These are phyloP conservation scores for Endomychus coccineus DNA, from an alignment of 2,888 invertebrate species.

Conservation along the genomic window DNA sequence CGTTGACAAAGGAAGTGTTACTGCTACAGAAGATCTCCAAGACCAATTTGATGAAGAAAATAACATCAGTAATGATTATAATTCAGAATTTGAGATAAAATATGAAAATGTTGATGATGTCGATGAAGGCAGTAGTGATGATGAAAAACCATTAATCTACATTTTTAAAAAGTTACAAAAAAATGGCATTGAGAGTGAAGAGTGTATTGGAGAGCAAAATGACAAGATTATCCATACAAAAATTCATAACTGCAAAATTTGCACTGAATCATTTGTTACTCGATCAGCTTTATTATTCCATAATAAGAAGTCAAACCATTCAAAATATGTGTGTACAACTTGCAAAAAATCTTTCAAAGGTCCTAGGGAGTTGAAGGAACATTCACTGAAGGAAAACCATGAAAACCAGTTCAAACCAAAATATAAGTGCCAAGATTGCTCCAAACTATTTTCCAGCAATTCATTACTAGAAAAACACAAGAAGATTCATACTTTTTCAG, in stretches of 20 bases:
- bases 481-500: not conserved
- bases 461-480: not conserved
- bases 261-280: too few relatives aligned
- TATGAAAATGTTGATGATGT: not conserved
- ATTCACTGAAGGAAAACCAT: too few relatives aligned
- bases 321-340: too few relatives aligned
- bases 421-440: too few relatives aligned
- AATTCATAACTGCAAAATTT: too few relatives aligned
- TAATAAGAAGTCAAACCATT: too few relatives aligned
- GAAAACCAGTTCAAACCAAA: too few relatives aligned
- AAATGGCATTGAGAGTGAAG: not conserved
- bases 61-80: not conserved
- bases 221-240: too few relatives aligned
- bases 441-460: too few relatives aligned
- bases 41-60: not conserved
- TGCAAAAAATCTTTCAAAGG: too few relatives aligned
- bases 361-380: too few relatives aligned
- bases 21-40: not conserved
- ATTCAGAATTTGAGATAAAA: not conserved
- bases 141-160: conserved; percentile 4
- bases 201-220: not conserved
- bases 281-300: too few relatives aligned
- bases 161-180: not conserved
- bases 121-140: conserved; percentile 4
- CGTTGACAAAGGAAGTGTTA: not conserved